phyloP scores from a whole-genome alignment of 2,113 vertebrate species.

The Galeopterus variegatus region DNA sequence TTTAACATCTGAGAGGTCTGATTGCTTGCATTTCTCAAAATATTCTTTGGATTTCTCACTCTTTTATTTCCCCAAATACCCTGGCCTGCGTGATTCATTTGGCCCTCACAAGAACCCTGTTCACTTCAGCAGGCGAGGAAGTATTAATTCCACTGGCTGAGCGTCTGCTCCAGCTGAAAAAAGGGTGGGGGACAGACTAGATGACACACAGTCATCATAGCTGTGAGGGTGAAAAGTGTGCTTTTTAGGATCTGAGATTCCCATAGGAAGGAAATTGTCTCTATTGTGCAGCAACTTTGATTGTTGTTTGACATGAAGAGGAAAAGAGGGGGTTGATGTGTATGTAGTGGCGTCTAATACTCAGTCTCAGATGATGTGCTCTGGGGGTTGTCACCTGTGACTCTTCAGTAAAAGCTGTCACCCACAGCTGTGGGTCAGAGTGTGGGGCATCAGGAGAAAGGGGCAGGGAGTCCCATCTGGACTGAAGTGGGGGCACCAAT shows the following conservation, averaged over 20 bases:
- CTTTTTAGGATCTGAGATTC: neutral
- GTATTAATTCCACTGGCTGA: neutral
- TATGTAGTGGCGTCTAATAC: rapidly evolving
- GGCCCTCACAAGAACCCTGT: neutral
- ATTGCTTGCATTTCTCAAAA: slow-evolving; percentile 58
- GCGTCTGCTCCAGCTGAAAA: neutral
- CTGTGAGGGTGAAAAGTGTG: neutral
- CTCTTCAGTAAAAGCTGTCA: neutral
- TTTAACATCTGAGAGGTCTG: neutral
- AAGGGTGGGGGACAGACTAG: neutral
- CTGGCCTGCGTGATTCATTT: neutral
- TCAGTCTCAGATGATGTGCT: neutral
- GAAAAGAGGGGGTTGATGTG: neutral
- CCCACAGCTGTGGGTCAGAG: neutral
- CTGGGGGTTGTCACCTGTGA: neutral
- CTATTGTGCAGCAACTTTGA: no score
- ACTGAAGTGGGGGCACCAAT: neutral
- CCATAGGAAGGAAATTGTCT: neutral
- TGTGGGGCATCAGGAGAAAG: no score
- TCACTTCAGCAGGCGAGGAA: neutral
- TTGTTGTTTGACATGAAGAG: neutral
- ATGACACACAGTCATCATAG: rapidly evolving
- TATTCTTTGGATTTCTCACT: slow-evolving; percentile 16
- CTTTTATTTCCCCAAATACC: neutral
- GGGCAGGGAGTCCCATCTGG: neutral